Evolutionary conservation across 2,888 invertebrate genomes (phyloP).

Genomic region (Ophioninae sp.): DNA sequence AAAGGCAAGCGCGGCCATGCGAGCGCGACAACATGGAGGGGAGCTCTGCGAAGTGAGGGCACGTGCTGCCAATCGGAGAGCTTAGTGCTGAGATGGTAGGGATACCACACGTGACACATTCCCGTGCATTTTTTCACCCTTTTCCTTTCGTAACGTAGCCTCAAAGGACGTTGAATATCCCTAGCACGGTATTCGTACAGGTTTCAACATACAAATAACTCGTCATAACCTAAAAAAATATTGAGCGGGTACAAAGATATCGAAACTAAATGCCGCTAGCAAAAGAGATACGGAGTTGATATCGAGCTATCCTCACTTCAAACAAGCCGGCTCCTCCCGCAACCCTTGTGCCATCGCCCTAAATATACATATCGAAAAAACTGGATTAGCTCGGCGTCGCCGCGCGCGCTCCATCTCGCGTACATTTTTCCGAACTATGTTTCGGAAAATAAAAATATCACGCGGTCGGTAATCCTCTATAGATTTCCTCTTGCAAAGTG

Average conservation of each 20-base stretch:
- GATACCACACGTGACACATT: constrained; percentile 70
- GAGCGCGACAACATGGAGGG: not conserved
- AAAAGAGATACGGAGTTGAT: not conserved
- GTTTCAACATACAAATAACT: not conserved
- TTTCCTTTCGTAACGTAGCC: not conserved
- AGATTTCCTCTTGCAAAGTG: not conserved
- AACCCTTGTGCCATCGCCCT: too few relatives aligned
- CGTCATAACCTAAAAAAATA: not conserved
- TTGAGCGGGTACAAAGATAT: not conserved
- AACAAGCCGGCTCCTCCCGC: too few relatives aligned
- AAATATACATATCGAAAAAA: too few relatives aligned
- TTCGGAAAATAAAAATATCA: not conserved
- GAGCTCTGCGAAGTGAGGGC: not conserved
- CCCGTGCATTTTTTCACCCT: constrained; percentile 34
- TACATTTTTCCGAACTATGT: not conserved
- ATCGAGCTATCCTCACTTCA: constrained; percentile 9
- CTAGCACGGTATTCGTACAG: not conserved
- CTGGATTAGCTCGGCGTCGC: too few relatives aligned
- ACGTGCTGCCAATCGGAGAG: constrained; percentile 64
- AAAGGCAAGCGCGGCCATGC: not conserved
- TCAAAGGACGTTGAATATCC: not conserved
- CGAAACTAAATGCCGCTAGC: not conserved
- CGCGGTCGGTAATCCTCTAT: not conserved
- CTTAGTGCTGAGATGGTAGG: constrained; percentile 58
- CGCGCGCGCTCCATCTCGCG: not conserved